phyloP scores from a whole-genome alignment of 1,140 invertebrate species.

The Calliphora vicina region DNA sequence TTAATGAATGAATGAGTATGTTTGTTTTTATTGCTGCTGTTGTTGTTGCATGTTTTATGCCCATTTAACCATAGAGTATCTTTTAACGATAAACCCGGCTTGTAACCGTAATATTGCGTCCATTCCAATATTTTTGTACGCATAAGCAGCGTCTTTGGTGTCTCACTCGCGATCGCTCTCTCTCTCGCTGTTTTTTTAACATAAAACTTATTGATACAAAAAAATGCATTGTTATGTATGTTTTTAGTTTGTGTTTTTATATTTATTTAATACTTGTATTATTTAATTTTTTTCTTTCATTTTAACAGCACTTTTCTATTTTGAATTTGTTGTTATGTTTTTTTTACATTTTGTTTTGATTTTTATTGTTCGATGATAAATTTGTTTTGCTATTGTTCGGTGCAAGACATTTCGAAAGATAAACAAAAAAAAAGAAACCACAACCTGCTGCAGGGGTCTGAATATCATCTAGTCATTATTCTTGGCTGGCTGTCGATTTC shows the following conservation, averaged over 20 bases:
- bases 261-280: background rate
- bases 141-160: background rate
- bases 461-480: background rate
- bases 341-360: background rate
- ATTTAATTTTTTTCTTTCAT: conserved; percentile 14
- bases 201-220: background rate
- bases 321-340: background rate
- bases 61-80: background rate
- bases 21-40: background rate
- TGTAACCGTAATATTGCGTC: background rate
- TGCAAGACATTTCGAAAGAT: too few species aligned
- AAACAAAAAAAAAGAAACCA: too few species aligned
- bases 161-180: too few species aligned
- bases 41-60: conserved; percentile 30
- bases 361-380: background rate
- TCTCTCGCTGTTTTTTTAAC: background rate
- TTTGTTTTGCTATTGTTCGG: too few species aligned
- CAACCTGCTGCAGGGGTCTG: background rate
- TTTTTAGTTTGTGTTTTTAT: conserved; percentile 5
- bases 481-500: background rate
- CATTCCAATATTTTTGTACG: background rate
- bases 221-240: conserved; percentile 18
- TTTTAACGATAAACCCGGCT: too few species aligned
- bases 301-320: background rate
- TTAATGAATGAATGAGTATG: background rate